Percentiles rank a stretch among this genome's conserved stretches.
phyloP scores from a whole-genome alignment of 2,113 vertebrate species.

The Salvelinus alpinus region DNA sequence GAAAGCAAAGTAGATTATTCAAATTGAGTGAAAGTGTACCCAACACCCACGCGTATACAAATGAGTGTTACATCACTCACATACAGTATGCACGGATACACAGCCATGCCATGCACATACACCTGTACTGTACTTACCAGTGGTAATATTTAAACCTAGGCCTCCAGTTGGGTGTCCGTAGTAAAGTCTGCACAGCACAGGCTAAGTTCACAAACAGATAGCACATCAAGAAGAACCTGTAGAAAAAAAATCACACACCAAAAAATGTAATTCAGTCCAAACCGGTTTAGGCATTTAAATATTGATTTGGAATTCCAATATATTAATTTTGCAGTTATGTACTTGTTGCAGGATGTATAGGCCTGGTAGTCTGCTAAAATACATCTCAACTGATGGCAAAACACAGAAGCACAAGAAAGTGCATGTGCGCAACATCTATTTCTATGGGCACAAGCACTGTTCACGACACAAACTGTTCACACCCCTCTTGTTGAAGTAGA shows the following conservation, averaged over 20 bases:
- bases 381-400: not conserved
- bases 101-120: not conserved
- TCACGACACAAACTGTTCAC: no score
- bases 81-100: not conserved
- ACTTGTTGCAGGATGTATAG: not conserved
- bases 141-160: slow-evolving; percentile 97
- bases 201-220: slow-evolving; percentile 98
- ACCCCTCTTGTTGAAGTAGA: no score
- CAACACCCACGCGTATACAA: not conserved
- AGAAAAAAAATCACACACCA: slow-evolving; percentile 13
- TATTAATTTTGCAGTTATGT: not conserved
- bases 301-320: not conserved
- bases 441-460: no score
- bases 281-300: no score
- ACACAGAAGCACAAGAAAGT: not conserved
- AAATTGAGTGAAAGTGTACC: not conserved
- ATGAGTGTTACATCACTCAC: not conserved
- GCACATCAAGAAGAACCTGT: slow-evolving; percentile 99
- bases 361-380: not conserved
- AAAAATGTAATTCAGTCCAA: not conserved
- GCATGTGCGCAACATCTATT: no score
- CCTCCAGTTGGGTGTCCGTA: slow-evolving; percentile 96
- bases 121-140: slow-evolving; percentile 78
- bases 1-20: not conserved
- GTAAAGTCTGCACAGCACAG: slow-evolving; percentile 94